Conservation (phyloP, 35 echinoderm and acorn worm species). For the Amphiura filiformis region DNA sequence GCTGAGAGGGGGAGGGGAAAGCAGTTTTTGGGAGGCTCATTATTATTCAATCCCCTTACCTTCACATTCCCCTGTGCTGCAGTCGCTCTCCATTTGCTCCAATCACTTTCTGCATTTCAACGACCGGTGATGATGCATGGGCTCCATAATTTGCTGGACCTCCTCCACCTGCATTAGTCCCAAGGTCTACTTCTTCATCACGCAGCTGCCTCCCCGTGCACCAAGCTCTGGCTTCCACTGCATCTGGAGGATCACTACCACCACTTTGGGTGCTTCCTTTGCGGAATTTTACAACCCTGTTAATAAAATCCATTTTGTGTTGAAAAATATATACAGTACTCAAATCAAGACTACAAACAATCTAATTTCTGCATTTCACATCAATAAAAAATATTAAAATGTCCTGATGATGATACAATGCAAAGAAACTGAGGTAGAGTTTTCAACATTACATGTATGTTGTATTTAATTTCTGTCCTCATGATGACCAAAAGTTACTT, state of each 20-base stretch:
- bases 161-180: not conserved
- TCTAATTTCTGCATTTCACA: not conserved
- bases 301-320: conserved; percentile 5
- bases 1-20: not conserved
- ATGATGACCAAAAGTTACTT: not conserved
- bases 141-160: not conserved
- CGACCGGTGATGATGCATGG: not conserved
- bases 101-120: not conserved
- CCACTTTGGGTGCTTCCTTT: not conserved
- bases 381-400: not conserved
- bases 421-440: not conserved
- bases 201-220: no score
- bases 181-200: conserved; percentile 35
- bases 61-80: conserved; percentile 21
- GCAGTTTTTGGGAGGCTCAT: not conserved
- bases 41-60: not conserved
- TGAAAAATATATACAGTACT: not conserved
- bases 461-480: not conserved
- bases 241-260: not conserved
- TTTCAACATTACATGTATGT: not conserved
- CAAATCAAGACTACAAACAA: no score
- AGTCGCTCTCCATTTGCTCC: not conserved
- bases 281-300: conserved; percentile 39
- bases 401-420: not conserved
- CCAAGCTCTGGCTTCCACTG: not conserved